A percentile compares a stretch with the other conserved stretches of the same genome.
Evolutionary conservation across 2,113 vertebrate species (phyloP).

Genomic region (Anguilla rostrata): DNA sequence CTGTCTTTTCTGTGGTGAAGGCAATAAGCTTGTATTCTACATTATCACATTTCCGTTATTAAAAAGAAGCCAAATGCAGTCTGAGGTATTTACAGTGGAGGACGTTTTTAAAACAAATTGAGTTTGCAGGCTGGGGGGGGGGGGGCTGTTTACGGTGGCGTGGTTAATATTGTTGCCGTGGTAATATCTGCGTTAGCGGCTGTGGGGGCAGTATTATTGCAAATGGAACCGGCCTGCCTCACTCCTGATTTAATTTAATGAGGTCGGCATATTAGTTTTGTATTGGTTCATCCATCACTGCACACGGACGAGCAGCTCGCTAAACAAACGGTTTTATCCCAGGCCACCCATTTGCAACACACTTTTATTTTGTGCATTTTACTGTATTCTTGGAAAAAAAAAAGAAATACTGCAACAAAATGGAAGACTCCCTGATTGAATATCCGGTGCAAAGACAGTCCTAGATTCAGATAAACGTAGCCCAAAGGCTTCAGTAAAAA

Average conservation of each 20-base stretch:
- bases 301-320: neutral
- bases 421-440: neutral
- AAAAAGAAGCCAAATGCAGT: slow-evolving; percentile 8
- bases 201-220: neutral
- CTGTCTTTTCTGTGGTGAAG: neutral
- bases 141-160: neutral
- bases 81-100: neutral
- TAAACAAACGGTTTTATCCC: neutral
- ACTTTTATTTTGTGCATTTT: neutral
- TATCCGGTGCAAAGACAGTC: neutral
- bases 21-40: slow-evolving; percentile 18
- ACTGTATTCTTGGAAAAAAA: neutral
- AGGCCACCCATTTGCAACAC: neutral
- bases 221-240: slow-evolving; percentile 5
- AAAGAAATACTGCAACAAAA: neutral
- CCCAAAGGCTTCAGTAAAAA: neutral
- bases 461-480: neutral
- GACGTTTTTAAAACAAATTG: slow-evolving; percentile 21
- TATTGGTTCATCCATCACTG: slow-evolving; percentile 16
- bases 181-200: neutral
- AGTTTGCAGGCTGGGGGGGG: slow-evolving; percentile 10
- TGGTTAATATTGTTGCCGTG: neutral
- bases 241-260: slow-evolving; percentile 5
- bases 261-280: neutral
- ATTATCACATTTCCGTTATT: slow-evolving; percentile 20